These are phyloP conservation scores for Octomys mimax DNA, from an alignment of 2,797 vertebrate species.

Conservation along the genomic window DNA sequence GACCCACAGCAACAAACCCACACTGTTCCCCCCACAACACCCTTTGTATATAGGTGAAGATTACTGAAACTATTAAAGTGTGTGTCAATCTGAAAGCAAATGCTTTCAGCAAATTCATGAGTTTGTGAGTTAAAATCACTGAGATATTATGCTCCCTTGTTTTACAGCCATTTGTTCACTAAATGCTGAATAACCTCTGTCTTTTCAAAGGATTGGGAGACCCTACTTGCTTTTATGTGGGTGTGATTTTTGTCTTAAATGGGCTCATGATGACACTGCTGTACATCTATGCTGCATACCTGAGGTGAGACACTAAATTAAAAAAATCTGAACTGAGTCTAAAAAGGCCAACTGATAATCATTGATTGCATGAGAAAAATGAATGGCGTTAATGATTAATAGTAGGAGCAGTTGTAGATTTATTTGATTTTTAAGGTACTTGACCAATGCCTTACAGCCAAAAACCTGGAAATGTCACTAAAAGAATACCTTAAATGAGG, in stretches of 20 bases:
- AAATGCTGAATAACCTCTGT: conserved; percentile 62
- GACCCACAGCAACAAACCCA: neutral
- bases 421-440: conserved; percentile 5
- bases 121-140: conserved; percentile 11
- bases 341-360: neutral
- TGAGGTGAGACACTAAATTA: conserved; percentile 90
- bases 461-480: conserved; percentile 10
- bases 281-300: conserved; percentile 92
- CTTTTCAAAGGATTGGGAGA: conserved; percentile 93
- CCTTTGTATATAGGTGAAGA: neutral
- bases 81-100: neutral
- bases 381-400: neutral
- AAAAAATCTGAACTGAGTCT: neutral
- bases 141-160: neutral
- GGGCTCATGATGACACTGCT: conserved; percentile 95
- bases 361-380: neutral
- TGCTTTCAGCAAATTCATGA: neutral
- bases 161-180: neutral
- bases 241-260: conserved; percentile 94
- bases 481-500: neutral
- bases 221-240: conserved; percentile 94
- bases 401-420: neutral
- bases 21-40: neutral
- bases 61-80: neutral
- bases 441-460: neutral